Conservation (phyloP, 1,140 invertebrate species). For the Psix sp. region DNA sequence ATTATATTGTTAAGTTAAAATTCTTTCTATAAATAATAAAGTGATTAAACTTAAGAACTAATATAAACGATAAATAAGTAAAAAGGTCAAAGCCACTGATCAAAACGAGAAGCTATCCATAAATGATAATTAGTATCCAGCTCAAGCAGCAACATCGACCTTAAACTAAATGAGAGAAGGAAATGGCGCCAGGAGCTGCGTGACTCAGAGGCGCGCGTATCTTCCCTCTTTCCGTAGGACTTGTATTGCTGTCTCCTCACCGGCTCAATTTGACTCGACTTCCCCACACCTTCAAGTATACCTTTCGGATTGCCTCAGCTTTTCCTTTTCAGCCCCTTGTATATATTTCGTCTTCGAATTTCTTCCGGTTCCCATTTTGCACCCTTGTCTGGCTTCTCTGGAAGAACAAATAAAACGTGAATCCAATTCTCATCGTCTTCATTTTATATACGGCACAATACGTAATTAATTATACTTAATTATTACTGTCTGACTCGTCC, state of each 20-base stretch:
- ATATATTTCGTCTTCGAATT: constrained; percentile 52
- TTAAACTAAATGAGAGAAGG: constrained; percentile 41
- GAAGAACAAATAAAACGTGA: constrained; percentile 26
- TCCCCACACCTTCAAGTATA: constrained; percentile 27
- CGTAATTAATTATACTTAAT: too few relatives aligned
- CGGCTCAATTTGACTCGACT: constrained; percentile 25
- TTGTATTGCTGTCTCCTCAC: constrained; percentile 31
- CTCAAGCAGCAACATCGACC: constrained; percentile 15
- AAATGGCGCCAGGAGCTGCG: constrained; percentile 52
- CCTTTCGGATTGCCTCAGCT: constrained; percentile 33
- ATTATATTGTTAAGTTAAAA: too few relatives aligned
- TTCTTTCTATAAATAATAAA: too few relatives aligned
- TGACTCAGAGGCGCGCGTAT: background rate
- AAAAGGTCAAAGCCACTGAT: too few relatives aligned
- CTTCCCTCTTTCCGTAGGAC: constrained; percentile 29
- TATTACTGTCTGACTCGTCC: too few relatives aligned
- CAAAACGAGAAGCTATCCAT: constrained; percentile 30
- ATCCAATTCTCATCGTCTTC: constrained; percentile 14
- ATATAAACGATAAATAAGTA: too few relatives aligned
- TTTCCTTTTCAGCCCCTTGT: constrained; percentile 15
- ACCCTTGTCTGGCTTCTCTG: constrained; percentile 17
- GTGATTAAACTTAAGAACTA: too few relatives aligned
- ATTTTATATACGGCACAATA: background rate
- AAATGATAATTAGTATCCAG: constrained; percentile 43
- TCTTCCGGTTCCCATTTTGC: constrained; percentile 39